These are phyloP conservation scores for Carollia perspicillata DNA, from an alignment of 2,113 vertebrate species.

Conservation along the genomic window DNA sequence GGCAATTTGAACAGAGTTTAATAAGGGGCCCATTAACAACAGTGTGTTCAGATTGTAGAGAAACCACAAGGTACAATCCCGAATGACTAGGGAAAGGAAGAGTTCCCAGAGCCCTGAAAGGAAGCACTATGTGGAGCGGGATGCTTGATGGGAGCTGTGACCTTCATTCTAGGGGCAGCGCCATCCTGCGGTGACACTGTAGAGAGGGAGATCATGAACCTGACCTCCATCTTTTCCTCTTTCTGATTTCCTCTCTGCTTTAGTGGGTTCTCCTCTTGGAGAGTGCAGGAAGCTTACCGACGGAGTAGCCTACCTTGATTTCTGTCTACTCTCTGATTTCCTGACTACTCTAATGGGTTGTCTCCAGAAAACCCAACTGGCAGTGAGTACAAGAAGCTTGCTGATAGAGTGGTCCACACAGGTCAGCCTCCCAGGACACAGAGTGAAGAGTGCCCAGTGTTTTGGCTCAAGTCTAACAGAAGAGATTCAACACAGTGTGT, in stretches of 20 bases:
- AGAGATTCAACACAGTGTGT: background rate
- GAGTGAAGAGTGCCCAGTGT: background rate
- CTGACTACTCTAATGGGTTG: background rate
- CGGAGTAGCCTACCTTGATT: background rate
- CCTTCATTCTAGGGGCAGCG: background rate
- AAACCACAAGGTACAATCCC: background rate
- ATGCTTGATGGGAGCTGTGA: background rate
- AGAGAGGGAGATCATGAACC: background rate
- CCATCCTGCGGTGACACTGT: background rate
- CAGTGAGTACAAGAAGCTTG: background rate
- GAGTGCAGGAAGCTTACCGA: background rate
- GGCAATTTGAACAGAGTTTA: background rate
- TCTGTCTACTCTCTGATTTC: background rate
- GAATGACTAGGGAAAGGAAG: background rate
- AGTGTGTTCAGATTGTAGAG: background rate
- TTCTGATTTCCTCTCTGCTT: background rate
- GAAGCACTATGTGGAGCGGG: background rate
- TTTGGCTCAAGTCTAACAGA: background rate
- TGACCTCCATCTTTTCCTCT: background rate
- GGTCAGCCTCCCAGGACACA: background rate
- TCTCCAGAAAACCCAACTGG: background rate
- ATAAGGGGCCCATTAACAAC: background rate
- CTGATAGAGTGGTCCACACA: background rate
- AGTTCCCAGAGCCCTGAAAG: background rate
- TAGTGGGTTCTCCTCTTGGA: background rate